Base-by-base conservation (phyloP, 2,113 vertebrate genomes). In the Microcebus jonahi region DNA sequence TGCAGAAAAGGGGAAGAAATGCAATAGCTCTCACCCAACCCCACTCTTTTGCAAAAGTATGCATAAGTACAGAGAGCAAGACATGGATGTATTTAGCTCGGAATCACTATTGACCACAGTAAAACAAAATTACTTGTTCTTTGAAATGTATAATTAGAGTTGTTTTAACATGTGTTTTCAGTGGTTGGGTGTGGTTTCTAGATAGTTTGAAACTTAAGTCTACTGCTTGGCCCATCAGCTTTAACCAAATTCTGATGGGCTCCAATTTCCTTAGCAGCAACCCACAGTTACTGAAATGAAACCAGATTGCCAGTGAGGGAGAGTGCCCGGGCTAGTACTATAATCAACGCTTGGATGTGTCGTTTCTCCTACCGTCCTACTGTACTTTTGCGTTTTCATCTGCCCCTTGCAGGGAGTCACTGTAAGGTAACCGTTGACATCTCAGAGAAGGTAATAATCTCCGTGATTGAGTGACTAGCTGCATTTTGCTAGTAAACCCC, bases 141-240 rank as follows among this genome's bases (percentile, higher is more conserved):
- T 61, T 68, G 71, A 84, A 88, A 97, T 61, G 21, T 39, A 55
- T 14, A 63, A 80, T 95, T 88, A 89, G 57, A 76, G 73, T 48
- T 57, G 55, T 68, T 83, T 93, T 45, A 86, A 76, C 94, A 77
- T 93, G 67, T 77, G 73, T 57, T 77, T 77, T 92, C 67, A 76
- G 82, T 42, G 77, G 82, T 76, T 59, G 91, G 81, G 57, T 93
- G 86, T 94, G 75, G 73, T 93, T 97, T 83, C 81, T 70, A 81
- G 96, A 93, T 53, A 48, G 85, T 65, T 67, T 80, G 81, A 91
- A 97, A 86, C 17, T 39, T 1, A 88, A 86, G 86, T 68, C 93
- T 93, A 36, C 89, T 21, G 20, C 76, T 80, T 48, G 81, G 59
- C 77, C 39, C 61, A 4, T 61, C 36, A 23, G 87, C 45, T 31